Evolutionary conservation across 2,113 vertebrate genomes (phyloP).

Genomic region (Xyliphius kryptos): DNA sequence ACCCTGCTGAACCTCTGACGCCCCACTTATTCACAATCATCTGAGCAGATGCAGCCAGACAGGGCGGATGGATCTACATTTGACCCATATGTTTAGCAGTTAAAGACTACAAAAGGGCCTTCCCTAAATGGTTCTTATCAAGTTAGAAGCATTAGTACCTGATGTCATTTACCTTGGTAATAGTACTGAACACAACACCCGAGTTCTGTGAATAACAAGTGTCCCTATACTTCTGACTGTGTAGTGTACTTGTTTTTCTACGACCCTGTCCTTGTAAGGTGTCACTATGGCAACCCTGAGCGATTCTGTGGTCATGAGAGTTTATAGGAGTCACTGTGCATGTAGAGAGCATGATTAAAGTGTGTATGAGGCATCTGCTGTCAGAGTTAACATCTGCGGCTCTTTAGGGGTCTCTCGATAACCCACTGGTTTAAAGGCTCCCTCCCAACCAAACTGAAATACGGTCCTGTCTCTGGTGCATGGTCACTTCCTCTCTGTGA

Average conservation of each 20-base stretch:
- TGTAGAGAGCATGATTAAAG: conserved; percentile 39
- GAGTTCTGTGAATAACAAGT: too few species aligned
- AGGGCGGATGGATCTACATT: conserved; percentile 26
- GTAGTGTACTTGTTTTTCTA: not conserved
- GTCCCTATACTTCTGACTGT: too few species aligned
- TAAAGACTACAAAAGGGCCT: too few species aligned
- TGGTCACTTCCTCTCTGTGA: too few species aligned
- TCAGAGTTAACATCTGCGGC: not conserved
- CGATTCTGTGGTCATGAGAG: conserved; percentile 30
- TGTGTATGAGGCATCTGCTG: conserved; percentile 11
- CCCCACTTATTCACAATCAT: conserved; percentile 28
- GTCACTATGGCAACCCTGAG: conserved; percentile 57
- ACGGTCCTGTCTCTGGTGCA: too few species aligned
- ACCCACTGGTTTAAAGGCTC: not conserved
- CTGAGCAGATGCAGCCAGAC: conserved; percentile 29
- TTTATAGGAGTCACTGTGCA: conserved; percentile 52
- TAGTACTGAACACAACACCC: too few species aligned
- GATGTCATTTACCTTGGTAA: too few species aligned
- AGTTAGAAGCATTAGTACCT: too few species aligned
- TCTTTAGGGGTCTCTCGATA: conserved; percentile 1
- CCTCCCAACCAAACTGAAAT: too few species aligned
- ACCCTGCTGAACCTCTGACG: conserved; percentile 11
- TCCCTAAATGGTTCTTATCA: too few species aligned
- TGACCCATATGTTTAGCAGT: conserved; percentile 21
- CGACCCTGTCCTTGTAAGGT: conserved; percentile 3